Conservation (phyloP, 1,140 invertebrate genomes). For the Theocolax elegans region DNA sequence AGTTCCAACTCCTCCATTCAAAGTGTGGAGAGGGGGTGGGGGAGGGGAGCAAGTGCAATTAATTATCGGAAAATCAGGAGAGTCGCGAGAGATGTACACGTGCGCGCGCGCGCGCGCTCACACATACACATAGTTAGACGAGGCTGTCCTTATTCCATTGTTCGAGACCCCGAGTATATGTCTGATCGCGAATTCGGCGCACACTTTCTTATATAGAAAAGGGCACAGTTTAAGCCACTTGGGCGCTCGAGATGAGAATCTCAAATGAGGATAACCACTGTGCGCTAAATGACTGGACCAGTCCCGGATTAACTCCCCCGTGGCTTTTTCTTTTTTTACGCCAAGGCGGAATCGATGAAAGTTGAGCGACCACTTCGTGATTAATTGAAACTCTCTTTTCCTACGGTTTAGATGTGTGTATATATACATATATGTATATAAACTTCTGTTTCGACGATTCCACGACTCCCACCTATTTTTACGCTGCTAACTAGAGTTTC, state of each 20-base stretch:
- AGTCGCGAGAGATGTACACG: too few relatives aligned
- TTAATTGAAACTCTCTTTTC: slow-evolving; percentile 15
- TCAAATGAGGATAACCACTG: background rate
- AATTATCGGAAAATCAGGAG: slow-evolving; percentile 12
- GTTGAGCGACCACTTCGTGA: slow-evolving; percentile 3
- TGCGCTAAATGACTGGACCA: background rate
- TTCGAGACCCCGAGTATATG: background rate
- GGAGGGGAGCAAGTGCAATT: background rate
- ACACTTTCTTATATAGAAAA: background rate
- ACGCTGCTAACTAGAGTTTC: too few relatives aligned
- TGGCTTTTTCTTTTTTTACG: slow-evolving; percentile 1
- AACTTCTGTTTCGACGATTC: too few relatives aligned
- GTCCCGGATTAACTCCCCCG: background rate
- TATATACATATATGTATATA: too few relatives aligned
- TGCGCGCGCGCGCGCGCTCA: too few relatives aligned
- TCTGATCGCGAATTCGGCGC: slow-evolving; percentile 1
- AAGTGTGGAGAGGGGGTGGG: too few relatives aligned
- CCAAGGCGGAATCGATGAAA: background rate
- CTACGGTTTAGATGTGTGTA: too few relatives aligned
- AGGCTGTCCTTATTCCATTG: background rate
- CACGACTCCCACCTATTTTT: too few relatives aligned
- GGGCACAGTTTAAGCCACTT: slow-evolving; percentile 4
- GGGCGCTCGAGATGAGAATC: slow-evolving; percentile 17
- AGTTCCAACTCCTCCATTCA: too few relatives aligned
- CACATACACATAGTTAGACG: too few relatives aligned